Evolutionary conservation across 2,888 invertebrate genomes (phyloP), one percentile per base, ranked within the genome.

Genomic region (Thereva unica): DNA sequence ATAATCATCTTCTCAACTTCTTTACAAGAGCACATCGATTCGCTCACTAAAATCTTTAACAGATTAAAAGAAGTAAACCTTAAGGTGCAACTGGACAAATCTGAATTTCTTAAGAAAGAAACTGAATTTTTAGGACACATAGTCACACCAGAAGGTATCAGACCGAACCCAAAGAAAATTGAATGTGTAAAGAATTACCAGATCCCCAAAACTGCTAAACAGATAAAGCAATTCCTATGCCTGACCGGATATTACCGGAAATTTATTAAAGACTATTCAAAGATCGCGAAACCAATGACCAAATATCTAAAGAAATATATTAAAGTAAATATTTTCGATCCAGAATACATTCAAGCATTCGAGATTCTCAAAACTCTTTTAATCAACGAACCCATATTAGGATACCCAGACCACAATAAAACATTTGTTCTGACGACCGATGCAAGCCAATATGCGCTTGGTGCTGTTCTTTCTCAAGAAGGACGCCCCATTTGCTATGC

Each of bases 251-350:
- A 69, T 42, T 69, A 69, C 35, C 42, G 67, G 1, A 63, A 68
- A 45, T 76, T 0, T 80, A 78, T 64, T 78, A 80, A 42, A 44
- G 78, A 12, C 73, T 74, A 64, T 80, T 23, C 23, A 2, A 23
- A 23, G 23, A 23, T 23, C 2, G 23, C 23, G 23, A 23, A 23
- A 2, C 23, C 50, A 34, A 50, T 50, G 5, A 67, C 57, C 10
- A 67, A 40, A 64, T 68, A 41, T 12, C 40, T 66, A 8, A 69
- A 68, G 50, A 70, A 69, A 49, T 49, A 64, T 50, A 41, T 23
- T 1, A 63, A 61, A 59, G 53, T 65, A 7, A 55, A 67, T 63
- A 54, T 66, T 53, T 49, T 49, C 5, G 57, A 68, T 12, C 12
- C 56, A 8, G 54, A 66, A 40, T 66, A 66, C 7, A 42, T 35